A percentile compares a stretch with the other conserved stretches of the same genome.
Conservation (phyloP, 1,140 invertebrate genomes). For the Zaprionus inermis region DNA sequence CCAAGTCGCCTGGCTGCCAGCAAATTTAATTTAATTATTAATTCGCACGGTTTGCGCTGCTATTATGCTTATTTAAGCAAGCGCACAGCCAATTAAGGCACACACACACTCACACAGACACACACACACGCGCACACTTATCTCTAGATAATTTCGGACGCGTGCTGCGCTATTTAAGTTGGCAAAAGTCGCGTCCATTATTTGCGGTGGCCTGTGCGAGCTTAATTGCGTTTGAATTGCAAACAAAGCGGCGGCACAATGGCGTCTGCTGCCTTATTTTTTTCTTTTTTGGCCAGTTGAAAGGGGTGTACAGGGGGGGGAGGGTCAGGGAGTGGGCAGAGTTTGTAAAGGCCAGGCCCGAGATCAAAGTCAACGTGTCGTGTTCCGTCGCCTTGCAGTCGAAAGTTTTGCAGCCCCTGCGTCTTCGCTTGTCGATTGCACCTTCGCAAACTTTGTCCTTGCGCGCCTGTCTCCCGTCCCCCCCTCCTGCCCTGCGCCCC, state of each 20-base stretch:
- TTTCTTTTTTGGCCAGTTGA: background rate
- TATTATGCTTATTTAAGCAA: slow-evolving; percentile 75
- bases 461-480: background rate
- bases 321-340: background rate
- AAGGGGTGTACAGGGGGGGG: no score
- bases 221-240: slow-evolving; percentile 68
- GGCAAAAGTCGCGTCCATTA: slow-evolving; percentile 31
- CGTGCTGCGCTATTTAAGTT: slow-evolving; percentile 50
- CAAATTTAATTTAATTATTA: slow-evolving; percentile 80
- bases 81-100: slow-evolving; percentile 65
- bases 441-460: slow-evolving; percentile 73
- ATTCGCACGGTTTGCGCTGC: slow-evolving; percentile 52
- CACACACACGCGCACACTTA: slow-evolving; percentile 14
- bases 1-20: slow-evolving; percentile 7
- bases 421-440: slow-evolving; percentile 46
- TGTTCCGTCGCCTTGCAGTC: slow-evolving; percentile 66
- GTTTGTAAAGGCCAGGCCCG: slow-evolving; percentile 32
- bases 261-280: background rate
- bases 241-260: slow-evolving; percentile 54
- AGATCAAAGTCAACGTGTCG: slow-evolving; percentile 77
- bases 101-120: slow-evolving; percentile 34
- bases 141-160: slow-evolving; percentile 36
- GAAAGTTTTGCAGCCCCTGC: slow-evolving; percentile 57
- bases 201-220: slow-evolving; percentile 37
- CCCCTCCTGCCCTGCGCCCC: background rate